These are phyloP conservation scores for Ophioderma brevispina DNA, from an alignment of 35 echinoderm and acorn worm genomes.

Conservation along the genomic window DNA sequence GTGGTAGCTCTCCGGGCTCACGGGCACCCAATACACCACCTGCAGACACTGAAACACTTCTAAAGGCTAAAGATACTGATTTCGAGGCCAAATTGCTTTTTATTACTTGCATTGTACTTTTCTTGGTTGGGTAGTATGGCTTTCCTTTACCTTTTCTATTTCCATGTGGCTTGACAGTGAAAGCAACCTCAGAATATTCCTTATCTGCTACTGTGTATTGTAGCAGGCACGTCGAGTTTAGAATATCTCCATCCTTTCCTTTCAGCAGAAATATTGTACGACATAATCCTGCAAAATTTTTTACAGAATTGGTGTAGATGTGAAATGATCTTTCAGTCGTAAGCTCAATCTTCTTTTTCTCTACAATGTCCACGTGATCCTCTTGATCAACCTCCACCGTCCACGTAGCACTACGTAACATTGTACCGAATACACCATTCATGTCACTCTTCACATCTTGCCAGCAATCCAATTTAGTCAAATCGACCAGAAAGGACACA, in stretches of 20 bases:
- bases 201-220: neutral
- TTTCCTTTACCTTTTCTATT: neutral
- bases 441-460: neutral
- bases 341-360: neutral
- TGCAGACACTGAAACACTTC: neutral
- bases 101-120: neutral
- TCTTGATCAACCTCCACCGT: neutral
- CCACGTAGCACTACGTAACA: neutral
- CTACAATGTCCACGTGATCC: neutral
- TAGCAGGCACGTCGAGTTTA: neutral
- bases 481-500: neutral
- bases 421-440: neutral
- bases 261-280: neutral
- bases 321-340: neutral
- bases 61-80: neutral
- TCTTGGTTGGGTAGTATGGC: neutral
- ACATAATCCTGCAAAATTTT: neutral
- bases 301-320: neutral
- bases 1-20: slow-evolving; percentile 14
- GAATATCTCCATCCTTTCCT: neutral
- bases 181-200: neutral
- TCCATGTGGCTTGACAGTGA: neutral
- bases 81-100: neutral
- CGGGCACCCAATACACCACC: neutral
- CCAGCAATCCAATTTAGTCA: neutral